Base-by-base conservation (phyloP, 2,113 vertebrate species). In the Callopanchax toddi region DNA sequence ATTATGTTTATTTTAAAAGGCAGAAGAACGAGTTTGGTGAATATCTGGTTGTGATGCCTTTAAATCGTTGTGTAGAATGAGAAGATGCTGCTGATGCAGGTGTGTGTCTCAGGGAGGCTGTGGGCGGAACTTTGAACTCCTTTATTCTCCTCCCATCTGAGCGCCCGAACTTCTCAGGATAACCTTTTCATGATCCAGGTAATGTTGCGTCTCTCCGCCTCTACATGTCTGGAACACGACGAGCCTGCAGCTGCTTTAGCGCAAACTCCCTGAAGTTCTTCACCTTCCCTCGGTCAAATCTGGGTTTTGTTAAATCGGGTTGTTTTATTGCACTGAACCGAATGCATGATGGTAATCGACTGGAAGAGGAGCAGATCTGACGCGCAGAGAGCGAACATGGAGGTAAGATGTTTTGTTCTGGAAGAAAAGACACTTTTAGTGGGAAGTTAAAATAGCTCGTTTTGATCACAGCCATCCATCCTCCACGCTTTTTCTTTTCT, bases 41-140 rank as follows among this genome's bases (percentile, higher is more conserved):
- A 17, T 8, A 39, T 18, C 3, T 29, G 48, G 74, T 36, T 73
- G 18, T 72, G 81, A 72, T 69, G 66, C 65, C 57, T 74, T 76
- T 76, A 62, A 66, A 16, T 22, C 13, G 52, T 21, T 23, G 25
- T 49, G 21, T 22, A n/a, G 45, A 68, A 12, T 54, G 68, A 71
- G 81, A 32, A 32, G 29, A 77, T 75, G 61, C 52, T 82, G 80
- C 73, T 70, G 81, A 73, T 86, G 81, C 86, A 88, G 86, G 84
- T 87, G 53, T 84, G 53, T 84, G 83, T 89, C 39, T 46, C 21
- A 72, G 21, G 59, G 6, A 55, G 50, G 17, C 46, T 42, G 82
- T 83, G 91, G 91, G 89, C 89, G 91, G 86, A 65, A 85, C 89
- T 90, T 85, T 80, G 56, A 82, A 81, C 83, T 86, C 76, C 76